These are phyloP conservation scores for Turnix velox DNA, from an alignment of 2,113 vertebrate genomes.

Conservation along the genomic window DNA sequence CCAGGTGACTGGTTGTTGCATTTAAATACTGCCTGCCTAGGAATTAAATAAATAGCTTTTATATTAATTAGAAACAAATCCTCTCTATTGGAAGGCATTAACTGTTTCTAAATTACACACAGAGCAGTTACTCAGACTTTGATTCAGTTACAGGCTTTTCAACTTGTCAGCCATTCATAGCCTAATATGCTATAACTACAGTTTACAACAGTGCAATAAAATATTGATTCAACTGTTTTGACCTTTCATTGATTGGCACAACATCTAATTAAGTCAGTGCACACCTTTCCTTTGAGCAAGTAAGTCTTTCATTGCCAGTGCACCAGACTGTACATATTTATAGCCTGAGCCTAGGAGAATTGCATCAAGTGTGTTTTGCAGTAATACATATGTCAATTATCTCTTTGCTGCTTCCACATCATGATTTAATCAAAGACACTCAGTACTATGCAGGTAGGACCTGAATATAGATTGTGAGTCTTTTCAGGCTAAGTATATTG, in stretches of 20 bases:
- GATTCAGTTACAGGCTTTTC: slow-evolving; percentile 41
- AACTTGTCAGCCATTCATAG: slow-evolving; percentile 13
- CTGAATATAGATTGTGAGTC: neutral
- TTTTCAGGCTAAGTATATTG: neutral
- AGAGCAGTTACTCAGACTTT: neutral
- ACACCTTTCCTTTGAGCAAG: neutral
- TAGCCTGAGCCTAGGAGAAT: neutral
- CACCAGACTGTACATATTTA: neutral
- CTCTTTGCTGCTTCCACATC: neutral
- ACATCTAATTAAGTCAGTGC: slow-evolving; percentile 26
- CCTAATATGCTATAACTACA: slow-evolving; percentile 12
- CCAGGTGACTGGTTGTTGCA: slow-evolving; percentile 35
- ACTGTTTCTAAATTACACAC: slow-evolving; percentile 6
- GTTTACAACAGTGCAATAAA: slow-evolving; percentile 35
- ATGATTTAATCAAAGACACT: neutral
- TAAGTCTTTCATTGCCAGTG: neutral
- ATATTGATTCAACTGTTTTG: slow-evolving; percentile 50
- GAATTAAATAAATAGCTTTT: slow-evolving; percentile 60
- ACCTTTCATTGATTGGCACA: neutral
- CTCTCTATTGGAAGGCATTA: slow-evolving; percentile 40
- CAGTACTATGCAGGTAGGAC: neutral
- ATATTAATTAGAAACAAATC: slow-evolving; percentile 60
- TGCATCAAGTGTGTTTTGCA: neutral
- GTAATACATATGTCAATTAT: neutral
- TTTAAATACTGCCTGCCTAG: slow-evolving; percentile 42